Evolutionary conservation across 2,113 vertebrate species (phyloP).

Genomic region (Ancistrus triradiatus): DNA sequence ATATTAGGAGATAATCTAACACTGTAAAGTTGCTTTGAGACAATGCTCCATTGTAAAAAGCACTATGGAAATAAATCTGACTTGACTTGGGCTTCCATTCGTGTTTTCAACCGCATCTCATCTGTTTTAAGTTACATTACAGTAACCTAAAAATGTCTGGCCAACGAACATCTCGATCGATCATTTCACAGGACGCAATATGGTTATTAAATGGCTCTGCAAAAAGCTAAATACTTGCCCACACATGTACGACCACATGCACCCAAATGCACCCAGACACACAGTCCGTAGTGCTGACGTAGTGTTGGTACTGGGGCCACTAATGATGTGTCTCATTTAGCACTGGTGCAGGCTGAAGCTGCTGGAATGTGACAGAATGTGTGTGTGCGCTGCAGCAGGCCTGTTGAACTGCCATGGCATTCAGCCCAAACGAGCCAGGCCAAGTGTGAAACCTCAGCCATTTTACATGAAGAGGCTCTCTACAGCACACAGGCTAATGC

Average conservation of each 20-base stretch:
- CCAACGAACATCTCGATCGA: no score
- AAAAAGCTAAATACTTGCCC: no score
- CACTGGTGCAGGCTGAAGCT: constrained; percentile 34
- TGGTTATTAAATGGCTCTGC: no score
- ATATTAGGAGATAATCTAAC: no score
- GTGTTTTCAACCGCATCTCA: no score
- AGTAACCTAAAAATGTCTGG: no score
- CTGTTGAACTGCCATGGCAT: constrained; percentile 40
- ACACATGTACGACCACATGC: constrained; percentile 13
- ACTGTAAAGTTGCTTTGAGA: no score
- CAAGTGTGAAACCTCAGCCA: constrained; percentile 43
- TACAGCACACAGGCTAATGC: constrained; percentile 36
- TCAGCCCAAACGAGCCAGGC: constrained; percentile 42
- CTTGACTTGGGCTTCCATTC: no score
- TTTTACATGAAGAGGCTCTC: constrained; percentile 45
- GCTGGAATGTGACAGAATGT: constrained; percentile 32
- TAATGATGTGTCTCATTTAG: constrained; percentile 50
- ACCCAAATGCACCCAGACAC: constrained; percentile 14
- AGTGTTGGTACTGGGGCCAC: constrained; percentile 29
- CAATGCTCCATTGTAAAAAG: no score
- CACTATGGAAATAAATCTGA: no score
- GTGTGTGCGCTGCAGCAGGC: constrained; percentile 24
- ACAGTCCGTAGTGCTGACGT: constrained; percentile 10
- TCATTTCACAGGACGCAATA: no score
- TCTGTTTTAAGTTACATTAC: no score